These are phyloP conservation scores for Drosophila borborema DNA, from an alignment of 2,888 invertebrate genomes.

Conservation along the genomic window DNA sequence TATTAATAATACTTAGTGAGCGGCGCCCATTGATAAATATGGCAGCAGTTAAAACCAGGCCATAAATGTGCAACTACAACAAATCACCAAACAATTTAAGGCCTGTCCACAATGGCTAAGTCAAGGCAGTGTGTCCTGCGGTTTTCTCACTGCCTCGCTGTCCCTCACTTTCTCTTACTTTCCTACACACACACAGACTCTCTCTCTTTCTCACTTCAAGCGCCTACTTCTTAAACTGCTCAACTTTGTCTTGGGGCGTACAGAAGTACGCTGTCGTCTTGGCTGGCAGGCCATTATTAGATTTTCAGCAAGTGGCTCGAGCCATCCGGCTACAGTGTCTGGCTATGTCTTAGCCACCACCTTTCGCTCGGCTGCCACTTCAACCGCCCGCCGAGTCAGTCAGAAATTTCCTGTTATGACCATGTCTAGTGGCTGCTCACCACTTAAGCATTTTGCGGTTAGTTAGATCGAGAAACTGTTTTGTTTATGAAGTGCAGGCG, in stretches of 20 bases:
- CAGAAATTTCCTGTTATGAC: conserved; percentile 48
- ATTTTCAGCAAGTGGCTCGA: conserved; percentile 70
- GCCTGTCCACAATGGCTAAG: conserved; percentile 30
- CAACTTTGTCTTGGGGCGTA: conserved; percentile 50
- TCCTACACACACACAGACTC: background rate
- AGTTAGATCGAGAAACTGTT: conserved; percentile 68
- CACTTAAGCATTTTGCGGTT: conserved; percentile 73
- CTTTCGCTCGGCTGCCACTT: conserved; percentile 1
- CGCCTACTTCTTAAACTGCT: conserved; percentile 63
- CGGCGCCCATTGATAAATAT: conserved; percentile 68
- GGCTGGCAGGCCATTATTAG: conserved; percentile 68
- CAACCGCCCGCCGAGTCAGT: conserved; percentile 29
- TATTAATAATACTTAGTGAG: conserved; percentile 75
- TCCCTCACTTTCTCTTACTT: background rate
- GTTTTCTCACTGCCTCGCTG: conserved; percentile 4
- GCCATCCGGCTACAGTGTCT: background rate
- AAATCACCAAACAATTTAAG: conserved; percentile 57
- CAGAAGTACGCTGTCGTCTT: conserved; percentile 27
- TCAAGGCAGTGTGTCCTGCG: conserved; percentile 38
- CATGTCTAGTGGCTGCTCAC: conserved; percentile 26
- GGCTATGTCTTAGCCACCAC: background rate
- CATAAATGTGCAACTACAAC: conserved; percentile 67
- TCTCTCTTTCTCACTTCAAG: background rate
- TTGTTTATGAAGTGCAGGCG: conserved; percentile 53
- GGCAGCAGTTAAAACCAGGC: conserved; percentile 48